phyloP scores from a whole-genome alignment of 1,140 invertebrate genomes.

The Nephotettix cincticeps region DNA sequence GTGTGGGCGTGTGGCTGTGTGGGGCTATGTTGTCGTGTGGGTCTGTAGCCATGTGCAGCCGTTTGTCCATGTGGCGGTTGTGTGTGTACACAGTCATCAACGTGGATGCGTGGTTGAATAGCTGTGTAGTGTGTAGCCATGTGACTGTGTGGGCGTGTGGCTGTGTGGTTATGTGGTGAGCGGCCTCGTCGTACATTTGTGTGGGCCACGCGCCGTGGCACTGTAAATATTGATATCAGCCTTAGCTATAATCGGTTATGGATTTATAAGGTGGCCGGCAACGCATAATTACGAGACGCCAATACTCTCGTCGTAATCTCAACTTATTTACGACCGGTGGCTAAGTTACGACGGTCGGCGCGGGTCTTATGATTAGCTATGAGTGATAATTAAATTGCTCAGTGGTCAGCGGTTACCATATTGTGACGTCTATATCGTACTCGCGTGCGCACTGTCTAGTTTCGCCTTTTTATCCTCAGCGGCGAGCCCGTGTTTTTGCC shows the following conservation, averaged over 20 bases:
- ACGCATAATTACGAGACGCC: not conserved
- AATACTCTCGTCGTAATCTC: not conserved
- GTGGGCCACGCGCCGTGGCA: not conserved
- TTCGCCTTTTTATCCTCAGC: not conserved
- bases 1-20: no score
- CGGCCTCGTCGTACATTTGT: no score
- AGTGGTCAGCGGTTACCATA: not conserved
- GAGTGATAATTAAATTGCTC: not conserved
- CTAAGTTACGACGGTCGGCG: not conserved
- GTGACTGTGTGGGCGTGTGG: no score
- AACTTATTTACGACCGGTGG: not conserved
- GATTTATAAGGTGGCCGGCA: not conserved
- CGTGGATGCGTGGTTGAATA: no score
- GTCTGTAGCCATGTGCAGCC: no score
- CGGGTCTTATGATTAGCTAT: not conserved
- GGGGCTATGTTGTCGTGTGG: no score
- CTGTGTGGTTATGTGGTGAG: no score
- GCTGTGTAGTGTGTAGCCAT: no score
- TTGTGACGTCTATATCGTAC: not conserved
- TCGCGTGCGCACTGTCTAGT: not conserved
- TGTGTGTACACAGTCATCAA: no score
- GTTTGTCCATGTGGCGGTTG: no score
- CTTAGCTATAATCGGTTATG: conserved; percentile 2
- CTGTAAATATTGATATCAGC: conserved; percentile 6
- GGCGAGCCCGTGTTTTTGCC: not conserved